phyloP scores from a whole-genome alignment of 1,140 invertebrate species.

The Tetraneura akinire region DNA sequence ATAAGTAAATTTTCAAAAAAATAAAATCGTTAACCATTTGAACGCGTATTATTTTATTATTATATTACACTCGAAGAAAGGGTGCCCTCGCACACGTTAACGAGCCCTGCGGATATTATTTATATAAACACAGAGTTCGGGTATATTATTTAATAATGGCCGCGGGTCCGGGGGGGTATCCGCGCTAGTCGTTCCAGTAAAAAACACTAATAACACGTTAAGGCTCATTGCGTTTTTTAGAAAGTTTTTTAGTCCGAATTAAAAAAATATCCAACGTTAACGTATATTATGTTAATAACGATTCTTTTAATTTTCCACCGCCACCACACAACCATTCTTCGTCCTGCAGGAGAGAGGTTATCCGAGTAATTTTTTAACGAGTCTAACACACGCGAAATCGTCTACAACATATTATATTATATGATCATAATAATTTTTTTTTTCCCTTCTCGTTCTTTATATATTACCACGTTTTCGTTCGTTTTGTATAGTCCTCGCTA shows the following conservation, averaged over 20 bases:
- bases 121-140: background rate
- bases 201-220: constrained; percentile 42
- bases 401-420: background rate
- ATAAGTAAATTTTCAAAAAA: too few relatives aligned
- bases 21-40: background rate
- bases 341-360: background rate
- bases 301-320: constrained; percentile 2
- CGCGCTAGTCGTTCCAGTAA: constrained; percentile 17
- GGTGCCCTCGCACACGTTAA: background rate
- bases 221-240: constrained; percentile 10
- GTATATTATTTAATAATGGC: background rate
- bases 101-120: constrained; percentile 18
- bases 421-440: constrained; percentile 4
- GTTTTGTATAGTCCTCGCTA: too few relatives aligned
- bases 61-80: too few relatives aligned
- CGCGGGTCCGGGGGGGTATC: background rate
- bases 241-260: background rate
- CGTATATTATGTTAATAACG: constrained; percentile 22
- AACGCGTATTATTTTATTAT: background rate
- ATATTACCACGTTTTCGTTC: too few relatives aligned
- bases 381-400: constrained; percentile 15
- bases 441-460: background rate
- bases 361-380: constrained; percentile 15
- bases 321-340: background rate
- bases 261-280: constrained; percentile 18